A percentile compares a stretch with the other conserved stretches of the same genome.
These are phyloP conservation scores for Pteronotus mesoamericanus DNA, from an alignment of 2,797 vertebrate species.

Conservation along the genomic window DNA sequence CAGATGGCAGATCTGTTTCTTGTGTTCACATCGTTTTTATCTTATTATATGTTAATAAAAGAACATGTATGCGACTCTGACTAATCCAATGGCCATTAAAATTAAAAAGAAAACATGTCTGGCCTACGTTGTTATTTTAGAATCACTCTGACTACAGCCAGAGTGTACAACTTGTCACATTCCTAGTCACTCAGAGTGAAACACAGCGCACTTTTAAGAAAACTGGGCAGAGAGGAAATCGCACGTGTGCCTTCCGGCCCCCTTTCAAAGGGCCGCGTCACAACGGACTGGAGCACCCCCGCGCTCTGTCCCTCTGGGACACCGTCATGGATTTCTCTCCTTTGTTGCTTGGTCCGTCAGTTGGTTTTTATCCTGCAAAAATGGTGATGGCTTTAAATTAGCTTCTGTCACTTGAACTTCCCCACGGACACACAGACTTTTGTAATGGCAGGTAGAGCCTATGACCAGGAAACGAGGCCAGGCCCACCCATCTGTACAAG, in stretches of 20 bases:
- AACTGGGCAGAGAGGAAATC: neutral
- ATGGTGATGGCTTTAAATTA: neutral
- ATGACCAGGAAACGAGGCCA: neutral
- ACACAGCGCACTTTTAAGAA: neutral
- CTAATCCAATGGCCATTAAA: neutral
- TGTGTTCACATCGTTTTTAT: neutral
- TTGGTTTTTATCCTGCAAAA: neutral
- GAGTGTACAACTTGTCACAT: neutral
- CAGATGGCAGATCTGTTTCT: neutral
- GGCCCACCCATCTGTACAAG: neutral
- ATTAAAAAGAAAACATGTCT: neutral
- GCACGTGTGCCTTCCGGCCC: neutral
- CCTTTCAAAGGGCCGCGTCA: neutral
- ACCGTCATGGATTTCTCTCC: neutral
- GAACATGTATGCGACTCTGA: neutral
- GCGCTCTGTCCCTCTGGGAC: neutral
- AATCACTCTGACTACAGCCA: neutral
- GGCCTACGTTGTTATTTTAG: neutral
- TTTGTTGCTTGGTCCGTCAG: neutral
- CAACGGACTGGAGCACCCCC: neutral
- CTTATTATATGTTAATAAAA: neutral
- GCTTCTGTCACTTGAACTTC: neutral
- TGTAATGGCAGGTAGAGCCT: neutral
- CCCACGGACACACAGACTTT: neutral
- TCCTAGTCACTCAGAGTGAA: neutral